Evolutionary conservation across 2,888 invertebrate species (phyloP).

Genomic region (Onchidella celtica): DNA sequence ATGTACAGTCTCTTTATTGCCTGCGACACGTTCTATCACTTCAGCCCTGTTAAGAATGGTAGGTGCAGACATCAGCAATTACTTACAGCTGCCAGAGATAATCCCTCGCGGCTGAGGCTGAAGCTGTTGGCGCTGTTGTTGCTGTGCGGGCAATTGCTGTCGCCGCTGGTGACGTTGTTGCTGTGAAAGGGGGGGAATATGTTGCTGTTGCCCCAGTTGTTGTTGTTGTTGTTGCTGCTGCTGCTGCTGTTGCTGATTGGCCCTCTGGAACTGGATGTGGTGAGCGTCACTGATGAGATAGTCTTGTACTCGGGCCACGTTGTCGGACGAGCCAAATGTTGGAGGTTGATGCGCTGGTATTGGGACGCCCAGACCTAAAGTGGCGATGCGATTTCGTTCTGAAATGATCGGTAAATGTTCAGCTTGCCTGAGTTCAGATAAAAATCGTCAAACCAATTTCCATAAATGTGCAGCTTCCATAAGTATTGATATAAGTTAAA

Average conservation of each 20-base stretch:
- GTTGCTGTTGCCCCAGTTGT: background rate
- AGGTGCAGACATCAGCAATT: too few relatives aligned
- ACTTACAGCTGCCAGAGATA: too few relatives aligned
- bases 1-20: too few relatives aligned
- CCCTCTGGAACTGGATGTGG: background rate
- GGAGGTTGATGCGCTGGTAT: background rate
- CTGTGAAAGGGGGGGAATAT: background rate
- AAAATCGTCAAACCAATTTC: background rate
- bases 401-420: too few relatives aligned
- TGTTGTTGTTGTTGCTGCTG: background rate
- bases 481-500: too few relatives aligned
- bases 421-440: too few relatives aligned
- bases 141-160: background rate
- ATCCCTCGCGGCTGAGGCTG: background rate
- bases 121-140: background rate
- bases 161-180: background rate
- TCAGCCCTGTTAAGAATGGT: too few relatives aligned
- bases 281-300: conserved; percentile 12
- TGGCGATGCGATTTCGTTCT: conserved; percentile 10
- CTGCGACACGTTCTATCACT: too few relatives aligned
- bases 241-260: too few relatives aligned
- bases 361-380: background rate
- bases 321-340: conserved; percentile 14
- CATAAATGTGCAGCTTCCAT: too few relatives aligned
- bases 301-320: background rate